Evolutionary conservation across 2,797 vertebrate species (phyloP), one percentile per base, ranked within the genome.

Genomic region (Rhynchotus rufescens): DNA sequence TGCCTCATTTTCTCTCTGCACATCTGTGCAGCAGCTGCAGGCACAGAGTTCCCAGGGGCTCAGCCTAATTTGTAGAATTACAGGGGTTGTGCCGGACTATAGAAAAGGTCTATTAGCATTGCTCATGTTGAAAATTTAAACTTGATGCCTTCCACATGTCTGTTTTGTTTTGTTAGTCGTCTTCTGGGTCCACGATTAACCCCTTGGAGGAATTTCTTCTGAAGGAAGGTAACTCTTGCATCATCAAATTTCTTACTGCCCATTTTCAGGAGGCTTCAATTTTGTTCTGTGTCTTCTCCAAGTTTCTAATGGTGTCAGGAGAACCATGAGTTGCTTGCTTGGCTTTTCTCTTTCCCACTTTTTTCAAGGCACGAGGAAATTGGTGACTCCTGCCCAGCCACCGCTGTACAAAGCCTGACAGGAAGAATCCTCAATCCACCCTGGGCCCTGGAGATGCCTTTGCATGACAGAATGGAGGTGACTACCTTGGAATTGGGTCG

Each of bases 141-240:
- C 88, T 92, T 97, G 97, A 98, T 98, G 94, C 96, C 94, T 97
- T 97, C 97, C 97, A 98, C 96, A 97, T 97, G 97, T 92, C 95
- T 92, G 88, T 95, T 97, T 95, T 84, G 86, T 92, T 93, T 95
- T 81, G 32, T 64, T 91, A 84, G 75, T 84, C 52, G 90, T 94
- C 80, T 90, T 65, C 77, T 64, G 54, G 56, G 40, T 60, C 83
- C 12, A 20, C 90, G 94, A 95, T 97, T 95, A 97, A 97, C 95
- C 95, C 95, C 93, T 95, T 66, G 88, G 92, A 96, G 79, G 84
- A 85, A 86, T 76, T 90, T 91, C 32, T 86, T 49, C 72, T 82
- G 42, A 86, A 69, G 72, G 30, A 67, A 79, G 54, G 44, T 52
- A 62, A 56, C 57, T 30, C 4, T 32, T 80, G 44, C 36, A 49